Evolutionary conservation across 2,888 invertebrate species (phyloP).

Genomic region (Cheilosia urbana): DNA sequence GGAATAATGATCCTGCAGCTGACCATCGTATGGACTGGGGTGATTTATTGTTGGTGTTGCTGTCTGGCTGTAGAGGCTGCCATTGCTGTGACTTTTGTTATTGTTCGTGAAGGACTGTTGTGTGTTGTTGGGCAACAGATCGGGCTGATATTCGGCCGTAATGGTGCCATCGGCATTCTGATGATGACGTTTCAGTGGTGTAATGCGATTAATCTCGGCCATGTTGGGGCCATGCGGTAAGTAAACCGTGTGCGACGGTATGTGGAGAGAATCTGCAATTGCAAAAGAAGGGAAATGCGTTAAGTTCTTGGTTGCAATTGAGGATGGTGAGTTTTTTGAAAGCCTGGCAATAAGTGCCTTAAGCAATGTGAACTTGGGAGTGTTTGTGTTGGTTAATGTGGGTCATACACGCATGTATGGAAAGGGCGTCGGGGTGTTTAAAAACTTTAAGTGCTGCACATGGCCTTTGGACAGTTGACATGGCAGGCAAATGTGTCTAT

Average conservation of each 20-base stretch:
- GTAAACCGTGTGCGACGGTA: slow-evolving; percentile 64
- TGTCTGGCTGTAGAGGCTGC: slow-evolving; percentile 68
- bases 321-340: background rate
- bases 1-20: slow-evolving; percentile 61
- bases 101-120: slow-evolving; percentile 73
- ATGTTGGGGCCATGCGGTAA: slow-evolving; percentile 68
- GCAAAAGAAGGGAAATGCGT: background rate
- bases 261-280: slow-evolving; percentile 75
- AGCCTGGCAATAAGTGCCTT: too few relatives aligned
- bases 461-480: too few relatives aligned
- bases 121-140: slow-evolving; percentile 78
- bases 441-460: too few relatives aligned
- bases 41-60: slow-evolving; percentile 77
- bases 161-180: slow-evolving; percentile 72
- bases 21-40: slow-evolving; percentile 61
- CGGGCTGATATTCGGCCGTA: slow-evolving; percentile 78
- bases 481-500: too few relatives aligned
- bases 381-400: too few relatives aligned
- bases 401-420: too few relatives aligned
- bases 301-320: background rate
- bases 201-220: slow-evolving; percentile 65
- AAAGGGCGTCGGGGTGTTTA: too few relatives aligned
- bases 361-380: too few relatives aligned
- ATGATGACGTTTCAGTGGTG: slow-evolving; percentile 71
- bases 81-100: slow-evolving; percentile 72